Evolutionary conservation across 2,797 vertebrate genomes (phyloP).

Genomic region (Enteromius radiatus): DNA sequence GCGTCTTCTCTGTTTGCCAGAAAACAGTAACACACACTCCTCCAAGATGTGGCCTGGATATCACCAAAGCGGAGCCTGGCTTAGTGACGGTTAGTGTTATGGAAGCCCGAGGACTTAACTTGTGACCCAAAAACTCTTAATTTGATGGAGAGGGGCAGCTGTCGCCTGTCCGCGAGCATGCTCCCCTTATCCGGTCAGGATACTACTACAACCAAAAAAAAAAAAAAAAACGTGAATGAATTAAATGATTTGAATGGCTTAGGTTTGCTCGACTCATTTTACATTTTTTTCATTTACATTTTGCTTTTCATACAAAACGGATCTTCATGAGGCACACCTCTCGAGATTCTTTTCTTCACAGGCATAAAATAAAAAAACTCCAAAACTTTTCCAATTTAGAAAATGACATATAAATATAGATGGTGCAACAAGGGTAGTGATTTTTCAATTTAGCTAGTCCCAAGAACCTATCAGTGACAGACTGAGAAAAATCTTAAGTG

Average conservation of each 20-base stretch:
- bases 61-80: constrained; percentile 67
- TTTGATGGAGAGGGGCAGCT: constrained; percentile 77
- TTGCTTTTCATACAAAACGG: not conserved
- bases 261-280: not conserved
- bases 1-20: constrained; percentile 24
- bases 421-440: constrained; percentile 11
- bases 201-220: constrained; percentile 19
- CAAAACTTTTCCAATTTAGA: constrained; percentile 50
- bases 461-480: constrained; percentile 32
- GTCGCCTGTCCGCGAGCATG: constrained; percentile 55
- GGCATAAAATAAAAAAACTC: not conserved
- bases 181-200: constrained; percentile 37
- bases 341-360: not conserved
- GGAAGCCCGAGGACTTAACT: constrained; percentile 74
- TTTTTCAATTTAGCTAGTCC: constrained; percentile 38
- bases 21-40: constrained; percentile 64
- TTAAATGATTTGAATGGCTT: not conserved
- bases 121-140: constrained; percentile 73
- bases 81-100: constrained; percentile 69
- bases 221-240: not conserved
- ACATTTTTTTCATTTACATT: not conserved
- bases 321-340: not conserved
- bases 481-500: constrained; percentile 1
- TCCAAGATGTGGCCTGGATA: constrained; percentile 65
- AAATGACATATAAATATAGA: constrained; percentile 38